Conservation (phyloP, 2,888 invertebrate species). For the Cenopis cana region DNA sequence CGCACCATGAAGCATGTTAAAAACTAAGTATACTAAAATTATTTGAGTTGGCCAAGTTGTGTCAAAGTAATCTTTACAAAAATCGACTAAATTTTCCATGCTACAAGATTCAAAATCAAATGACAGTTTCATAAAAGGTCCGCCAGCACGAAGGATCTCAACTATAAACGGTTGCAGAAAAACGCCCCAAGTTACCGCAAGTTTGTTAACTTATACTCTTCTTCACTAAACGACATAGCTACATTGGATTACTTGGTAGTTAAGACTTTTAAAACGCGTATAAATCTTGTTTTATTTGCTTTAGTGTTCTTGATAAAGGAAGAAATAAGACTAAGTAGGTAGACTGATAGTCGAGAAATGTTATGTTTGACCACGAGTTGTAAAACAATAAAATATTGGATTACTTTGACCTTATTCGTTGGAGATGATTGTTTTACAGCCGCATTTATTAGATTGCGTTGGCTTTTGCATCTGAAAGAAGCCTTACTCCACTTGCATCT, state of each 20-base stretch:
- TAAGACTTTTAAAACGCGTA: conserved; percentile 11
- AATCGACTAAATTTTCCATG: too few relatives aligned
- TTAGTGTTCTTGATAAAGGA: conserved; percentile 11
- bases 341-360: conserved; percentile 6
- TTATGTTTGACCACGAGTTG: background rate
- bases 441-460: too few relatives aligned
- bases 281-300: conserved; percentile 32
- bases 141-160: too few relatives aligned
- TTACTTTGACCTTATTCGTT: background rate
- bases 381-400: background rate
- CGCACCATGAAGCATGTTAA: conserved; percentile 35
- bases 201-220: conserved; percentile 17
- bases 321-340: conserved; percentile 14
- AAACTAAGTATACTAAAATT: conserved; percentile 3
- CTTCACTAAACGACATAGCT: conserved; percentile 2
- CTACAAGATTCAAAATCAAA: too few relatives aligned
- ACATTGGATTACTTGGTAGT: background rate
- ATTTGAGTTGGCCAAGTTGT: too few relatives aligned
- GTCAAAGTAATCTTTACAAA: too few relatives aligned
- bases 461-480: too few relatives aligned
- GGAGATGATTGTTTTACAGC: too few relatives aligned
- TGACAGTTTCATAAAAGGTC: too few relatives aligned
- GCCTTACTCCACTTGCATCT: too few relatives aligned
- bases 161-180: conserved; percentile 23
- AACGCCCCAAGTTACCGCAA: conserved; percentile 20